A percentile compares a stretch with the other conserved stretches of the same genome.
These are phyloP conservation scores for Aplodontia rufa DNA, from an alignment of 2,113 vertebrate species.

Conservation along the genomic window DNA sequence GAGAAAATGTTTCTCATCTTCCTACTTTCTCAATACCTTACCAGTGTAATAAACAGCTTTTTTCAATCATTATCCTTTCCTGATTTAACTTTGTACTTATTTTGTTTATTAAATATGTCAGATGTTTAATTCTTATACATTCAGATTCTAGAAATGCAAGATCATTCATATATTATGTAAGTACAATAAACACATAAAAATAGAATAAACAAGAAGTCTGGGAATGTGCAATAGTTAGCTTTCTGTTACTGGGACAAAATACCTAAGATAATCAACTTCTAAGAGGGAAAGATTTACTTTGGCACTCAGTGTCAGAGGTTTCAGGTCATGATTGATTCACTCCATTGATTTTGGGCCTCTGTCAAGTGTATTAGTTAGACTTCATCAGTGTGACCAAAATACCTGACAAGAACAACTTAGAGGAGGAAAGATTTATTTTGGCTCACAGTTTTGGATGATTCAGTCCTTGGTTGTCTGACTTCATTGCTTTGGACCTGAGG, in stretches of 20 bases:
- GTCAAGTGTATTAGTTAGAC: no score
- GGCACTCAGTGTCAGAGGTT: no score
- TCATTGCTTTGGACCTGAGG: no score
- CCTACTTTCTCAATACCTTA: not conserved
- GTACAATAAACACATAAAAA: not conserved
- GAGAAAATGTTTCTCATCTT: not conserved
- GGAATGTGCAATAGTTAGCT: not conserved
- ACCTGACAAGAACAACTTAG: no score
- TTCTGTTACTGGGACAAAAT: not conserved
- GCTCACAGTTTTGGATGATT: no score
- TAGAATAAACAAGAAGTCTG: not conserved
- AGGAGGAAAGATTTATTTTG: no score
- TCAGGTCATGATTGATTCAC: not conserved
- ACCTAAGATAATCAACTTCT: not conserved
- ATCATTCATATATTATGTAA: constrained; percentile 21
- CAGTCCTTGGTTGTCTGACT: no score
- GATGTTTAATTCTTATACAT: not conserved
- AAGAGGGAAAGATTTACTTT: not conserved
- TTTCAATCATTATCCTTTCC: constrained; percentile 15
- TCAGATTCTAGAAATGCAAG: not conserved
- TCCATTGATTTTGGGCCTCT: not conserved
- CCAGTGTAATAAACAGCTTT: not conserved
- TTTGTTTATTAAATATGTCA: constrained; percentile 20
- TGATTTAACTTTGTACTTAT: not conserved
- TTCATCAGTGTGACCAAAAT: no score